Conservation (phyloP, 2,113 vertebrate species). For the Coracopsis vasa region DNA sequence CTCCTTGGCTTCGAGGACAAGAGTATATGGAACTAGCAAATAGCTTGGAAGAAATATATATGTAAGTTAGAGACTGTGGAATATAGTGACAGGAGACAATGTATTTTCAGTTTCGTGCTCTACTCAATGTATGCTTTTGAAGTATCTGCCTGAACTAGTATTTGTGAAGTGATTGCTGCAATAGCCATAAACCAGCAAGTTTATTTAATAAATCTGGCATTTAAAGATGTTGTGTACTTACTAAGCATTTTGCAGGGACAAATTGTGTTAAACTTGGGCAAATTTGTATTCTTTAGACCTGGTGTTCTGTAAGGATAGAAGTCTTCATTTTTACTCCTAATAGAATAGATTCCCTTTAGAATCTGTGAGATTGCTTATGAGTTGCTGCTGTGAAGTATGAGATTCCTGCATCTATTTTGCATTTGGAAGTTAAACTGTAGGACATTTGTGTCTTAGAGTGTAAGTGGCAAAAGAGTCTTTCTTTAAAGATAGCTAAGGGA, state of each 20-base stretch:
- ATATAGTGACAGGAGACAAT: neutral
- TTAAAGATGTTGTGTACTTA: neutral
- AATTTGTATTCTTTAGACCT: neutral
- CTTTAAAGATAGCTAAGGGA: neutral
- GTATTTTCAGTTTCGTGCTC: neutral
- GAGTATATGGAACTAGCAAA: slow-evolving; percentile 85
- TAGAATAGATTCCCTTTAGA: neutral
- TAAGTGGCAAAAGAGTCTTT: neutral
- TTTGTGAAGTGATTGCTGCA: neutral
- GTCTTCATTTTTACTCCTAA: neutral
- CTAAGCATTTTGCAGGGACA: neutral
- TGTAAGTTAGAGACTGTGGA: slow-evolving; percentile 80
- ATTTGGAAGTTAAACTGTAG: neutral
- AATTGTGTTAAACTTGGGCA: neutral
- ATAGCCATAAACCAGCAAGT: neutral
- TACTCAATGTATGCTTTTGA: neutral
- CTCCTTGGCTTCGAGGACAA: slow-evolving; percentile 87
- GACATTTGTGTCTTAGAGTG: neutral
- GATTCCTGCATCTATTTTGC: neutral
- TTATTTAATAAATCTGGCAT: neutral
- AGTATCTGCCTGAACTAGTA: neutral
- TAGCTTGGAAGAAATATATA: slow-evolving; percentile 91
- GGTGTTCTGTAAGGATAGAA: neutral
- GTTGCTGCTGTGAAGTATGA: neutral
- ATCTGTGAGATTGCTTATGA: neutral